Percentiles rank a stretch among this genome's conserved stretches.
Conservation (phyloP, 2,888 invertebrate species). For the Minunthozetes semirufus region DNA sequence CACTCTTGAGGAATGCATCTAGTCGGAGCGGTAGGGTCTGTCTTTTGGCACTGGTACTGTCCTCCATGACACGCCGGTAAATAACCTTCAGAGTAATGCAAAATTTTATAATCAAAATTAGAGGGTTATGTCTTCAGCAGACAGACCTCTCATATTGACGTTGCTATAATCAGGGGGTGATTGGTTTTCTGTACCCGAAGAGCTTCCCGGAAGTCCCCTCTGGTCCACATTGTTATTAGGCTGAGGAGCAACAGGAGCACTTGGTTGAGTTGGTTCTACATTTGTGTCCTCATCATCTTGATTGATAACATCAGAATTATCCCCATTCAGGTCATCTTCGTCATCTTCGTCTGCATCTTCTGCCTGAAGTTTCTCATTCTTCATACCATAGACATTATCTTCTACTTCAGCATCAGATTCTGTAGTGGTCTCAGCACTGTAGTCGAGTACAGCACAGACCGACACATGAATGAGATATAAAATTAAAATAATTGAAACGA, state of each 20-base stretch:
- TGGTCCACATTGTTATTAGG: background rate
- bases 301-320: background rate
- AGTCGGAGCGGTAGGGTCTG: background rate
- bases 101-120: too few species aligned
- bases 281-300: background rate
- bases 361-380: background rate
- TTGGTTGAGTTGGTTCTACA: background rate
- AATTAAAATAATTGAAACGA: constrained; percentile 1
- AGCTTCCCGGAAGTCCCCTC: background rate
- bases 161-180: background rate
- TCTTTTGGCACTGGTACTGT: constrained; percentile 32
- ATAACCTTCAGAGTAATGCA: background rate
- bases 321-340: background rate
- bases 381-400: background rate
- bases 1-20: constrained; percentile 35
- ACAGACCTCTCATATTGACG: background rate
- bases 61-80: constrained; percentile 9
- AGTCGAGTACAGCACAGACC: background rate
- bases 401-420: background rate
- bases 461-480: background rate
- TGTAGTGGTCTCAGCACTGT: background rate
- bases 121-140: too few species aligned
- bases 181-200: background rate
- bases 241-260: background rate
- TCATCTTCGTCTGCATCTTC: background rate